Evolutionary conservation across 1,140 invertebrate genomes (phyloP).

Genomic region (Adoxophyes honmai): DNA sequence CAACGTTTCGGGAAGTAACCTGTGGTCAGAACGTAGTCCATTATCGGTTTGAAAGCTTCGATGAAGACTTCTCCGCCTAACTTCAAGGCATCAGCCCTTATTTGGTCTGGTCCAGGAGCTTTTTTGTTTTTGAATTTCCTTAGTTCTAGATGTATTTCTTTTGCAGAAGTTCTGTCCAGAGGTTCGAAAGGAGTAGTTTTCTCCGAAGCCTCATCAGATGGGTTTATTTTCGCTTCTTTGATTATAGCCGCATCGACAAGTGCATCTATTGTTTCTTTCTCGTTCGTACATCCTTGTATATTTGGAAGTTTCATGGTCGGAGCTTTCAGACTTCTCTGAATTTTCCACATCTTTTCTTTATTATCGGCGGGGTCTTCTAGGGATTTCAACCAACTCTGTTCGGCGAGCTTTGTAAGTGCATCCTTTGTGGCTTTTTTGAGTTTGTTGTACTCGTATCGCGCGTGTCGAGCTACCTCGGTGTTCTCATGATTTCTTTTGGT

Average conservation of each 20-base stretch:
- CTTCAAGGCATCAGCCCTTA: slow-evolving; percentile 15
- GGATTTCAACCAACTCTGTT: slow-evolving; percentile 5
- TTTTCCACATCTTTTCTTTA: slow-evolving; percentile 8
- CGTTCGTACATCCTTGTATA: neutral
- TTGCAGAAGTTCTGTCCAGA: slow-evolving; percentile 14
- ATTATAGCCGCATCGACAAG: slow-evolving; percentile 11
- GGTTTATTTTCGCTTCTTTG: slow-evolving; percentile 5
- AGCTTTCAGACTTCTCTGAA: neutral
- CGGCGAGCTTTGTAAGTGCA: neutral
- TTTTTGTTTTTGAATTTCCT: slow-evolving; percentile 11
- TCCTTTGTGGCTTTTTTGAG: neutral
- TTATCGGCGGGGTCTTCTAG: slow-evolving; percentile 8
- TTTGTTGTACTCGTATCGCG: neutral
- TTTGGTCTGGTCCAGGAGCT: slow-evolving; percentile 7
- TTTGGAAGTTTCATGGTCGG: slow-evolving; percentile 12
- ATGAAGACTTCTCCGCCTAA: slow-evolving; percentile 10
- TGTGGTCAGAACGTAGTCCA: slow-evolving; percentile 5
- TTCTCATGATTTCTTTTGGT: slow-evolving; percentile 5
- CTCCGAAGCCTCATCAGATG: slow-evolving; percentile 9
- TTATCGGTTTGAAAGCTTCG: neutral
- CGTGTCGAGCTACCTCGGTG: neutral
- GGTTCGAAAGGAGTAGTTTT: slow-evolving; percentile 12
- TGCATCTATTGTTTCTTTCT: slow-evolving; percentile 10
- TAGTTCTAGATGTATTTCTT: slow-evolving; percentile 5
- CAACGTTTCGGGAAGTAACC: slow-evolving; percentile 14